Evolutionary conservation across 1,140 invertebrate species (phyloP).

Genomic region (Eumeta japonica): DNA sequence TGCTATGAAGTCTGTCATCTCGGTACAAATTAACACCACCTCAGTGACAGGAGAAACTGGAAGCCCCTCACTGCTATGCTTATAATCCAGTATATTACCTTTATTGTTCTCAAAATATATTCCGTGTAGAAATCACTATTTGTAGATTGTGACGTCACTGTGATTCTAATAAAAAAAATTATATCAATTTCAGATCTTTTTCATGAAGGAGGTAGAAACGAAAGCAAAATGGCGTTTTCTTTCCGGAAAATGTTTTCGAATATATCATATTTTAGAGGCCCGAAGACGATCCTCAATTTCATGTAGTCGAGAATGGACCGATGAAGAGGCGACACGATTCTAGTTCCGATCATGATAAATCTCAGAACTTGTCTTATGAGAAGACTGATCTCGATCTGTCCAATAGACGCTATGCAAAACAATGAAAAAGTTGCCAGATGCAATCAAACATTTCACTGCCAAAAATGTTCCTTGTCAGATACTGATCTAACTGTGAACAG

Average conservation of each 20-base stretch:
- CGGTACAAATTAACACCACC: too few relatives aligned
- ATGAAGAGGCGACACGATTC: conserved; percentile 11
- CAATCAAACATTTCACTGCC: conserved; percentile 23
- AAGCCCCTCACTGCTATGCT: too few relatives aligned
- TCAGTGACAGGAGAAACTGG: too few relatives aligned
- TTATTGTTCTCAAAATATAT: too few relatives aligned
- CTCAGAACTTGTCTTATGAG: conserved; percentile 19
- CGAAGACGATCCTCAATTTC: conserved; percentile 12
- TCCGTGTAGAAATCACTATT: too few relatives aligned
- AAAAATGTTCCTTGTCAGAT: conserved; percentile 39
- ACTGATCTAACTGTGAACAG: conserved; percentile 26
- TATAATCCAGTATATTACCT: too few relatives aligned
- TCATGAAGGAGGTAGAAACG: too few relatives aligned
- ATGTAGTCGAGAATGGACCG: conserved; percentile 8
- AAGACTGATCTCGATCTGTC: conserved; percentile 30
- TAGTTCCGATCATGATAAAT: conserved; percentile 9
- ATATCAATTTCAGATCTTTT: too few relatives aligned
- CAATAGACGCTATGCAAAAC: conserved; percentile 20
- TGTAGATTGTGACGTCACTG: too few relatives aligned
- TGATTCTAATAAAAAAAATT: too few relatives aligned
- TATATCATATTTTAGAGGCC: conserved; percentile 43
- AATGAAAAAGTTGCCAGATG: conserved; percentile 29
- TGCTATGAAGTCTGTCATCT: too few relatives aligned
- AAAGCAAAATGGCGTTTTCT: conserved; percentile 49
- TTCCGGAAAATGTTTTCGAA: conserved; percentile 39